phyloP scores from a whole-genome alignment of 2,888 invertebrate species.

The Gastracanthus pulcherrimus region DNA sequence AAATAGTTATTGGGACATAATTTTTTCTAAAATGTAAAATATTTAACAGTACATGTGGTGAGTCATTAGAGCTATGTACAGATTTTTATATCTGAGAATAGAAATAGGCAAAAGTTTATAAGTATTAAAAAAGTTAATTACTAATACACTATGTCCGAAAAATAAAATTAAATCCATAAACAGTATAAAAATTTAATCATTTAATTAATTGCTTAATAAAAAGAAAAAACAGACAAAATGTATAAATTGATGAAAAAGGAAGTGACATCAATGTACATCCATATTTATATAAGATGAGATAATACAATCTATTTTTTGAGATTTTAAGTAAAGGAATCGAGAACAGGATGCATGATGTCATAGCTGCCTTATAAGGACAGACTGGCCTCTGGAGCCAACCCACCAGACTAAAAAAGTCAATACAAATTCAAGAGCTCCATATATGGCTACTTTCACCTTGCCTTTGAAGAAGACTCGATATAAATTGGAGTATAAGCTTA shows the following conservation, averaged over 20 bases:
- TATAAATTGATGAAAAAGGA: background rate
- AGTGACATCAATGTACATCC: conserved; percentile 26
- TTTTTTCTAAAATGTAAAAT: no score
- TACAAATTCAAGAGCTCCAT: conserved; percentile 41
- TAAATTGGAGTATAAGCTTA: background rate
- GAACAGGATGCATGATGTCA: conserved; percentile 56
- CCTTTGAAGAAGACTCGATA: conserved; percentile 10
- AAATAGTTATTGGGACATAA: no score
- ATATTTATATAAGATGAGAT: conserved; percentile 33
- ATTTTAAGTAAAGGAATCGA: conserved; percentile 37
- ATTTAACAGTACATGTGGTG: no score
- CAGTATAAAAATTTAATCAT: no score
- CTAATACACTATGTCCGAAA: no score
- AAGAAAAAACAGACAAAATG: background rate
- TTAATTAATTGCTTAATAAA: background rate
- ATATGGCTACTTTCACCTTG: conserved; percentile 52
- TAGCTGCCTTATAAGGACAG: conserved; percentile 49
- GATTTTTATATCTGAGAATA: no score
- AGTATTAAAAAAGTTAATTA: no score
- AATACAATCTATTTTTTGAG: conserved; percentile 26
- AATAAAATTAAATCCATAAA: no score
- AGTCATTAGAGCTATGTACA: no score
- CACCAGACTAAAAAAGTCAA: conserved; percentile 51
- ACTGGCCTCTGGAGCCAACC: conserved; percentile 24
- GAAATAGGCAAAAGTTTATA: no score